phyloP scores from a whole-genome alignment of 2,888 invertebrate species.

The Xestia xanthographa region DNA sequence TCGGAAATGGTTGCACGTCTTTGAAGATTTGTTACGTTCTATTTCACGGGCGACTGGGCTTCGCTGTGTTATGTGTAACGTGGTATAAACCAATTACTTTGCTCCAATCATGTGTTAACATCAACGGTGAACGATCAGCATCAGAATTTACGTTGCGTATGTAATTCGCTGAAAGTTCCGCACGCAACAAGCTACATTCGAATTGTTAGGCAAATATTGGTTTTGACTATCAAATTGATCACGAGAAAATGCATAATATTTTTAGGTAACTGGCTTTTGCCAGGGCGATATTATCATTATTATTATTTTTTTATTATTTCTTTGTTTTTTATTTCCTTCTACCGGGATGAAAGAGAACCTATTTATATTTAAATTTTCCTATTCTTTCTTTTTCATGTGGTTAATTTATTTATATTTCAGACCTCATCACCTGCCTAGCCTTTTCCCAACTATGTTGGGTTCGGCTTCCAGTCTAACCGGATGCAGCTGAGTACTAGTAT shows the following conservation, averaged over 20 bases:
- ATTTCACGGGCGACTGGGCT: conserved; percentile 50
- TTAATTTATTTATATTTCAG: too few species aligned
- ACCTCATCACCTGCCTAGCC: too few species aligned
- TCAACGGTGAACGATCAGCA: conserved; percentile 34
- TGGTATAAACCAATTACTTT: conserved; percentile 58
- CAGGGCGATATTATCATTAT: background rate
- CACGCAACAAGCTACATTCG: conserved; percentile 28
- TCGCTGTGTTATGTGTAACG: conserved; percentile 41
- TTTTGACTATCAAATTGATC: conserved; percentile 14
- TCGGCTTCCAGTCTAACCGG: too few species aligned
- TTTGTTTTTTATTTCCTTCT: too few species aligned
- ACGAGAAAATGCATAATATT: background rate
- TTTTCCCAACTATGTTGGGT: too few species aligned
- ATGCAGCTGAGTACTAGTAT: too few species aligned
- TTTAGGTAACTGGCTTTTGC: background rate
- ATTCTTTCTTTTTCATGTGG: too few species aligned
- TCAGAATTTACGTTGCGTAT: conserved; percentile 33
- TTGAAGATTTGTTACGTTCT: conserved; percentile 68
- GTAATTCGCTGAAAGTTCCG: conserved; percentile 37
- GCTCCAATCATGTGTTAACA: conserved; percentile 54
- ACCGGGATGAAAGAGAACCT: background rate
- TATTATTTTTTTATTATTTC: too few species aligned
- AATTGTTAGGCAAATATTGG: conserved; percentile 23
- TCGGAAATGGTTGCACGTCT: conserved; percentile 52
- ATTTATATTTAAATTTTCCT: background rate